A percentile compares a stretch with the other conserved stretches of the same genome.
Evolutionary conservation across 30 jellyfish, hydroid and myxozoan genomes (phyloP).

Genomic region (Nemopilema nomurai): DNA sequence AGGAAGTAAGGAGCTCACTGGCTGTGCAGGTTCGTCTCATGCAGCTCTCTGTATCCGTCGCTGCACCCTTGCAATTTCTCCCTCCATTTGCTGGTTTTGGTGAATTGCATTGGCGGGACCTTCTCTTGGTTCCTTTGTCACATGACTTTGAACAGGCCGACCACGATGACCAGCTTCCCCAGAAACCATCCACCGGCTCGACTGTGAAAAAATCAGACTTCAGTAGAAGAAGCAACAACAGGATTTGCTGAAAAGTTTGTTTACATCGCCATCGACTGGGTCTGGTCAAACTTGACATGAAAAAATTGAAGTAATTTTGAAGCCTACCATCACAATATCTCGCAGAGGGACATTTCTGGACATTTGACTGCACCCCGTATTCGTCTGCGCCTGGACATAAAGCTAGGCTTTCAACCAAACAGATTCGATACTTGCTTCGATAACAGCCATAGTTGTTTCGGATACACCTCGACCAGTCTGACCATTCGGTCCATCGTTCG

Average conservation of each 20-base stretch:
- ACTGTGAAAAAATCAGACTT: background rate
- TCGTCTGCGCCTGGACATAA: slow-evolving; percentile 66
- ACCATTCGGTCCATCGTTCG: slow-evolving; percentile 49
- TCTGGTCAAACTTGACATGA: background rate
- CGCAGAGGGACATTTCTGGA: slow-evolving; percentile 50
- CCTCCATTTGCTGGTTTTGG: slow-evolving; percentile 57
- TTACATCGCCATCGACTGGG: too few species aligned
- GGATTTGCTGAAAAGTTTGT: too few species aligned
- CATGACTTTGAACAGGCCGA: slow-evolving; percentile 47
- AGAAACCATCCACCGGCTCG: slow-evolving; percentile 58
- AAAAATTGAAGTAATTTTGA: background rate
- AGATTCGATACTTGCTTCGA: slow-evolving; percentile 55
- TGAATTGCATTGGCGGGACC: slow-evolving; percentile 45
- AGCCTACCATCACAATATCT: slow-evolving; percentile 26
- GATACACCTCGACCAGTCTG: slow-evolving; percentile 52
- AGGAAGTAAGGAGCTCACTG: too few species aligned
- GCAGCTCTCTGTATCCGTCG: slow-evolving; percentile 45
- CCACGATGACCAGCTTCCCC: slow-evolving; percentile 70
- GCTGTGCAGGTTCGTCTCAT: slow-evolving; percentile 14
- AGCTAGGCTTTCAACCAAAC: slow-evolving; percentile 34
- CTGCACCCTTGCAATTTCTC: slow-evolving; percentile 39
- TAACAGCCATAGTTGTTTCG: slow-evolving; percentile 29
- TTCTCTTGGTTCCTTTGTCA: slow-evolving; percentile 36
- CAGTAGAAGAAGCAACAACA: background rate
- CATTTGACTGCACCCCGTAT: slow-evolving; percentile 46